Base-by-base conservation (phyloP, 2,888 invertebrate genomes). In the Resseliella maxima region DNA sequence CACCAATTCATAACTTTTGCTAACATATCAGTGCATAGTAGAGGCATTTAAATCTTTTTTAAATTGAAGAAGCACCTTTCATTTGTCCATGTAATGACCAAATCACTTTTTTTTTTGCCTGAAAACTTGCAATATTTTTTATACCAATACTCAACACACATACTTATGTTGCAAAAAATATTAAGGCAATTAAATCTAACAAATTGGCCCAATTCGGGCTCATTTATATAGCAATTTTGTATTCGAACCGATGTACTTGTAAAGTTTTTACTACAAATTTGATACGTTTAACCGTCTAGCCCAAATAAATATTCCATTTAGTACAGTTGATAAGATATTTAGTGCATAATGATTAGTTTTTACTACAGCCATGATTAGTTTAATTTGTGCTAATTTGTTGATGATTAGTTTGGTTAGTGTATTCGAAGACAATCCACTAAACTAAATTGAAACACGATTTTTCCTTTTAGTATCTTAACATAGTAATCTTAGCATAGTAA, bases 1-100 rank as follows among this genome's bases (percentile, higher is more conserved):
- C 2, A 99, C 99, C 99, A 99, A 90, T 98, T 95, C 12, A 99
- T 97, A 21, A 99, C 99, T 89, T 99, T 94, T 0, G 99, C 98
- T 94, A 99, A 93, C 0, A 99, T 95, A 92, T 99, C 99, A 0
- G 99, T 99, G 89, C 98, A 98, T 59, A 99, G 90, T 88, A 99
- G 91, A 54, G 81, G 95, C 95, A 88, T 92, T 94, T n/a, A 94
- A 92, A 0, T 94, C 91, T 50, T 92, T 92, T 36, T 96, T 93
- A 90, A 99, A 99, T 88, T 94, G 93, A 86, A 96, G 95, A 89
- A 99, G 94, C 85, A 98, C 93, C 89, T 94, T 95, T 98, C 97
- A 99, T 98, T 92, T 99, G 98, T 0, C 99, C 98, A 90, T 99
- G 99, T 50, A 99, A 93, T 0, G 96, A n/a, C n/a, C 94, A 64